Base-by-base conservation (phyloP, 1,140 invertebrate species). In the Neomicropteryx cornuta region DNA sequence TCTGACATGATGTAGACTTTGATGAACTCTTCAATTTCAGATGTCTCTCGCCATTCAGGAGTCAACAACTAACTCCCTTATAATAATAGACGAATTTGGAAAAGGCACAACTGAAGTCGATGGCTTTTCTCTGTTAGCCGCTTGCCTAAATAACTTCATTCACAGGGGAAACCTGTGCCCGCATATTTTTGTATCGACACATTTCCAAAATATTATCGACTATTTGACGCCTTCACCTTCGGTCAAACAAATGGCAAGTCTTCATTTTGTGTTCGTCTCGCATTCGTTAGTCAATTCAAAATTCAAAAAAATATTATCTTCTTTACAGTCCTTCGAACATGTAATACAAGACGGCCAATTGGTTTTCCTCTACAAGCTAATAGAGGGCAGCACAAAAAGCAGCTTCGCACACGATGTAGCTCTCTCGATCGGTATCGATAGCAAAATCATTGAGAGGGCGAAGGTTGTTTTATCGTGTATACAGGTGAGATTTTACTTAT, bases 81-180 rank as follows among this genome's bases (percentile, higher is more conserved):
- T 95, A 1, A 70, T 94, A 20, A 71, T 94, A 31, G 92, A 96
- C 63, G 91, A 95, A 63, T 92, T 94, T 70, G 91, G 91, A 1
- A 85, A 85, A 66, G 87, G 87, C 42, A 95, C 92, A 8, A 69
- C 79, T 3, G 77, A 80, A 48, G 59, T 72, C 1, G 86, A 89
- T 63, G 87, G 87, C 0, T 51, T 81, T 22, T 66, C 80, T 5
- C 57, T 93, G 20, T 56, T 91, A 2, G 66, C 73, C 5, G 72
- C 80, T 2, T 70, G 73, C 23, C 46, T 91, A 2, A 71, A 71
- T 39, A 62, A 78, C 50, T 81, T 87, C 58, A 51, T 81, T 4
- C 56, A 68, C 14, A 59, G 69, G 36, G 65, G 50, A 2, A 29
- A 53, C 2, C 34, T 66, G 10, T 83, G 79, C 55, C 87, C 87